These are phyloP conservation scores for Piaya cayana DNA, from an alignment of 2,113 vertebrate species.

Conservation along the genomic window DNA sequence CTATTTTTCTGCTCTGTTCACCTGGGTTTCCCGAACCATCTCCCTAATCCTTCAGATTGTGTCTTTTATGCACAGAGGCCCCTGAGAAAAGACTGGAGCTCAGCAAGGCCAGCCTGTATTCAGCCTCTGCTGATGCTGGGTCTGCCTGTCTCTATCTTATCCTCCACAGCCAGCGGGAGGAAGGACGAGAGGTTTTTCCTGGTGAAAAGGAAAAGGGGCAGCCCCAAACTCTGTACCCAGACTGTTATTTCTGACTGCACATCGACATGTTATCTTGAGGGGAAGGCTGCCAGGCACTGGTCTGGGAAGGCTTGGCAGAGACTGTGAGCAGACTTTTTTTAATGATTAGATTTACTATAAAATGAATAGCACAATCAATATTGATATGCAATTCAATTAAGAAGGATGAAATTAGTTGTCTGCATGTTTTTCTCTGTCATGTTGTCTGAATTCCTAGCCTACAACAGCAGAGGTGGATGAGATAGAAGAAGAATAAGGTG, in stretches of 20 bases:
- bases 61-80: background rate
- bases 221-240: background rate
- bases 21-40: background rate
- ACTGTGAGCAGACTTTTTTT: background rate
- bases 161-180: background rate
- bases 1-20: background rate
- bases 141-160: background rate
- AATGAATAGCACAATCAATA: slow-evolving; percentile 66
- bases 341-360: slow-evolving; percentile 50
- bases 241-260: background rate
- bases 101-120: background rate
- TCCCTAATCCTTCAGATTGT: background rate
- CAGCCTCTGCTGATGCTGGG: background rate
- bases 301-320: slow-evolving; percentile 30
- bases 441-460: background rate
- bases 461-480: background rate
- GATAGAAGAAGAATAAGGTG: background rate
- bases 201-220: background rate
- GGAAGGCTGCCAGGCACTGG: background rate
- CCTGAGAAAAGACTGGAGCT: background rate
- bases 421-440: background rate
- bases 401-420: slow-evolving; percentile 22
- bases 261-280: background rate
- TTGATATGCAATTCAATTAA: slow-evolving; percentile 63
- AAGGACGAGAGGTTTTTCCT: background rate